Evolutionary conservation across 2,797 vertebrate genomes (phyloP).

Genomic region (Odontamblyopus rebecca): DNA sequence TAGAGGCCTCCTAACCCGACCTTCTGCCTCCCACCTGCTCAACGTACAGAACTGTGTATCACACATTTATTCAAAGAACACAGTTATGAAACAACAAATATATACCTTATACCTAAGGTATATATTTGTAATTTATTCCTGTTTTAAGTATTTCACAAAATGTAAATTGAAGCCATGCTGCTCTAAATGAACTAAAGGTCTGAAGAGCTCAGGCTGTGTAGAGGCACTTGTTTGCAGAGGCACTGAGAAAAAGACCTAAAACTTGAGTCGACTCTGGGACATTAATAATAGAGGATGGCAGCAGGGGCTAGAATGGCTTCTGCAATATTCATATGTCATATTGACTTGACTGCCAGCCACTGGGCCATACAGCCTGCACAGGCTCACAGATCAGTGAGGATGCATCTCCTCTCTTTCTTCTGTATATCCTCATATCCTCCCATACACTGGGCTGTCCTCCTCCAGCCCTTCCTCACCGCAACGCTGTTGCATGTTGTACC

Average conservation of each 20-base stretch:
- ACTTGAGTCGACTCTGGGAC: constrained; percentile 71
- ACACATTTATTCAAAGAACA: constrained; percentile 1
- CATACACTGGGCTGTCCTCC: constrained; percentile 32
- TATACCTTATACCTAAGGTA: background rate
- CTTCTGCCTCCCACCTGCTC: constrained; percentile 27
- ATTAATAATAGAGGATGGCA: constrained; percentile 89
- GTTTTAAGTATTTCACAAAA: background rate
- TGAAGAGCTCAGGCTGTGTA: constrained; percentile 25
- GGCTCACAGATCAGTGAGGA: constrained; percentile 68
- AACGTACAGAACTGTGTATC: constrained; percentile 18
- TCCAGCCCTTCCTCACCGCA: constrained; percentile 14
- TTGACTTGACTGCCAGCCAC: constrained; percentile 79
- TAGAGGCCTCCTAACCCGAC: constrained; percentile 18
- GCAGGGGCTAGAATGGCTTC: constrained; percentile 78
- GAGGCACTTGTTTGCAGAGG: constrained; percentile 43
- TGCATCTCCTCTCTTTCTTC: constrained; percentile 34
- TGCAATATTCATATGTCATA: constrained; percentile 84
- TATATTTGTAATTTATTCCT: background rate
- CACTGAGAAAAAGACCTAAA: constrained; percentile 51
- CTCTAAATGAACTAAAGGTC: background rate
- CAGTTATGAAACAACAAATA: background rate
- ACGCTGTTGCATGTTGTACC: constrained; percentile 26
- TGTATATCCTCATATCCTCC: constrained; percentile 31
- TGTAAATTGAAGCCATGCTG: background rate
- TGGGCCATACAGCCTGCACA: constrained; percentile 60